A percentile compares a stretch with the other conserved stretches of the same genome.
These are phyloP conservation scores for Leptopilina clavipes DNA, from an alignment of 1,140 invertebrate species.

Conservation along the genomic window DNA sequence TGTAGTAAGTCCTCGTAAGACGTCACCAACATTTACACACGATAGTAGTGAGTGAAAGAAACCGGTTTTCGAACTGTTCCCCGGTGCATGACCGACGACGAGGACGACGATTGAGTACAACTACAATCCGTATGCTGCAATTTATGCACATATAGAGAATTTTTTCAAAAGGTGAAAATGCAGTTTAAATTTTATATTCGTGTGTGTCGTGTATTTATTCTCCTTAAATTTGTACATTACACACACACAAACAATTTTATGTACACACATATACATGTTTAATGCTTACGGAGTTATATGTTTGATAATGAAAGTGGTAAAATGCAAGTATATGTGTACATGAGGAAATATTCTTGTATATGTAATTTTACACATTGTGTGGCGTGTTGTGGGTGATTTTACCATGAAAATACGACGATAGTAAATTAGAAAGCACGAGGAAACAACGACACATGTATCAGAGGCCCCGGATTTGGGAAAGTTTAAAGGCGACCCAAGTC, in stretches of 20 bases:
- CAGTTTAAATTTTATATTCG: neutral
- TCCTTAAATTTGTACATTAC: neutral
- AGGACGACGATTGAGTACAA: neutral
- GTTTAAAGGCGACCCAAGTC: neutral
- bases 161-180: neutral
- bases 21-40: constrained; percentile 15
- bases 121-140: constrained; percentile 12
- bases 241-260: too few species aligned
- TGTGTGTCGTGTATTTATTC: neutral
- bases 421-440: constrained; percentile 17
- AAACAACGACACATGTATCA: neutral
- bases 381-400: constrained; percentile 2
- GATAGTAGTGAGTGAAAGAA: neutral
- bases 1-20: neutral
- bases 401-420: constrained; percentile 23
- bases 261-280: too few species aligned
- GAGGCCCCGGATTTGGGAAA: constrained; percentile 11
- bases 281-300: too few species aligned
- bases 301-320: too few species aligned
- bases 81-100: constrained; percentile 3
- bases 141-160: neutral
- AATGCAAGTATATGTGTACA: neutral
- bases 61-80: constrained; percentile 28
- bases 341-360: neutral
- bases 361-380: neutral